Percentiles rank a stretch among this genome's conserved stretches.
Conservation (phyloP, 2,113 vertebrate genomes). For the Anser brachyrhynchus region DNA sequence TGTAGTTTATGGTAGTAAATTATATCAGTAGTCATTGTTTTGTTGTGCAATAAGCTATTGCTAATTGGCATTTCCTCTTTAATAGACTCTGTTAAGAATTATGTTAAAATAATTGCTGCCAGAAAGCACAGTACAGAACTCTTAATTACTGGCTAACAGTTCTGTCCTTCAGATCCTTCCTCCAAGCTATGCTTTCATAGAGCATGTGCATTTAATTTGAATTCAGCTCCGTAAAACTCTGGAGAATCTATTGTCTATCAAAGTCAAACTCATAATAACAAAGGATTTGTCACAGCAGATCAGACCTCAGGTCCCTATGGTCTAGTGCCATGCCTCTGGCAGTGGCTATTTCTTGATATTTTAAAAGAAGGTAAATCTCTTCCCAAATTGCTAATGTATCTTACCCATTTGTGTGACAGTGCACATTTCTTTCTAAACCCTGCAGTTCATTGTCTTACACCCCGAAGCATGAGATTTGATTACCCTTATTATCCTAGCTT, state of each 20-base stretch:
- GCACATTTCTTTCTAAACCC: slow-evolving; percentile 25
- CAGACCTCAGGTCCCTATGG: slow-evolving; percentile 29
- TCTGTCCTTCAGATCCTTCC: slow-evolving; percentile 71
- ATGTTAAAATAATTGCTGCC: slow-evolving; percentile 77
- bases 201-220: slow-evolving; percentile 65
- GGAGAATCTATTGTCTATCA: slow-evolving; percentile 63
- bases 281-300: slow-evolving; percentile 55
- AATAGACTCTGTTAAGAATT: slow-evolving; percentile 72
- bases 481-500: slow-evolving; percentile 53
- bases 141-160: slow-evolving; percentile 75
- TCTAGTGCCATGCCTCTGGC: slow-evolving; percentile 44
- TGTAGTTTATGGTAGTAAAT: slow-evolving; percentile 60
- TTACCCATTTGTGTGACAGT: slow-evolving; percentile 21
- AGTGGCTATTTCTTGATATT: slow-evolving; percentile 46
- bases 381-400: slow-evolving; percentile 19
- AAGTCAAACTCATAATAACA: slow-evolving; percentile 42
- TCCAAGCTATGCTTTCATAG: slow-evolving; percentile 70
- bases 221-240: slow-evolving; percentile 48
- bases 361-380: slow-evolving; percentile 23
- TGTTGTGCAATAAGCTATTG: slow-evolving; percentile 61
- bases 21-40: slow-evolving; percentile 66
- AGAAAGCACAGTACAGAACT: slow-evolving; percentile 65
- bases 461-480: slow-evolving; percentile 36
- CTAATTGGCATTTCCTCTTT: slow-evolving; percentile 73
- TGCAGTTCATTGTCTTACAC: slow-evolving; percentile 17